Base-by-base conservation (phyloP, 2,113 vertebrate genomes). In the Mixornis gularis region DNA sequence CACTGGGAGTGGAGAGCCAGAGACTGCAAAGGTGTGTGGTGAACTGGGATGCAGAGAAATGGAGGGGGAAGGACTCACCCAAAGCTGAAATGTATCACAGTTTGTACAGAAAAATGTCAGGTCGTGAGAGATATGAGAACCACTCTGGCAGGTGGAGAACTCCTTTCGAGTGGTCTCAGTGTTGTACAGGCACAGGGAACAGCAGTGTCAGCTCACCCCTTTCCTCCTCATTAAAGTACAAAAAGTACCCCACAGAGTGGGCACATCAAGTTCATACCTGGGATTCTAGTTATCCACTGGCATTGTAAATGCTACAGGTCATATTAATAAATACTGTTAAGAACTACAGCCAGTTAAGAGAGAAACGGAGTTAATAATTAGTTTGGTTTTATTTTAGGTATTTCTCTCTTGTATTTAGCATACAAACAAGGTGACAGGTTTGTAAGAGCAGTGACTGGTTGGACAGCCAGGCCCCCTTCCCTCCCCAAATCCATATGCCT, bases 361-460 rank as follows among this genome's bases (percentile, higher is more conserved):
- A 95, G 92, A 92, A 74, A 89, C 17, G 0, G 56, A 91, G 96
- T 97, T 97, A 97, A 94, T 93, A 73, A 96, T 98, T 98, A 98
- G 97, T 94, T 56, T 43, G 17, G 85, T 69, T 82, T 92, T 85
- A 63, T 82, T 96, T 94, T 83, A 80, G 82, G 59, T 51, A 89
- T 64, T 77, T 86, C 74, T 79, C 92, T 91, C 74, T 95, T 8
- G 4, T n/a, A 74, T 92, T 95, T 91, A 96, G 94, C 91, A 88
- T 34, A 95, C 69, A 81, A 89, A 95, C 73, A 70, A 79, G 74
- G 77, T 55, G 52, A 73, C 64, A 65, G 55, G 79, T 73, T 95
- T 86, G 41, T 72, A 65, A 91, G 88, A 85, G 79, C 91, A 88
- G 84, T 5, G 12, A 91, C 78, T 72, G 92, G 93, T 30, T 59